Base-by-base conservation (phyloP, 2,888 invertebrate genomes). In the Sesamia inferens region DNA sequence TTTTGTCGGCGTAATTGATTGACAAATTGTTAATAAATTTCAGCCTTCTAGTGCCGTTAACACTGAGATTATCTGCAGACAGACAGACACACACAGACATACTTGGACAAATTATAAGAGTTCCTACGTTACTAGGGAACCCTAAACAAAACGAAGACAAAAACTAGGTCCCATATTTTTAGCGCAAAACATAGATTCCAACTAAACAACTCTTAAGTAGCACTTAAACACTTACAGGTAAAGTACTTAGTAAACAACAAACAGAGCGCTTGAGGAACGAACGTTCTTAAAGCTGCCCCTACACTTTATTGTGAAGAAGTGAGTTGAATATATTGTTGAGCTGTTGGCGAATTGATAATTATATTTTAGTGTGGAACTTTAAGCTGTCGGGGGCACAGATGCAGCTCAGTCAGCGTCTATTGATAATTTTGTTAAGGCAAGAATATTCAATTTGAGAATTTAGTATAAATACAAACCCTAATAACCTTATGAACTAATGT, bases 361-460 rank as follows among this genome's bases (percentile, higher is more conserved):
- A 76, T 47, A 74, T 79, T 76, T 42, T 55, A 68, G 71, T 76
- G 79, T 69, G 73, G 82, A 82, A 76, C 62, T 68, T 57, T 59
- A 66, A 67, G 66, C 63, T 76, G 73, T 74, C 48, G 16, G 63
- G 31, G 73, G 76, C 67, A 67, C 82, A 82, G 77, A 62, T 82
- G 82, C 79, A 82, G 61, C 65, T 68, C 22, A n/a, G 51, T 68
- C 62, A 44, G 55, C 73, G 62, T 71, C 67, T 79, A 77, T 82
- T 77, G 82, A 74, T 82, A 54, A 54, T 31, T 48, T 64, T 48
- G 4, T 24, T 24, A 5, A 19, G 24, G 19, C 2, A 16, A 44
- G 1, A 10, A 6, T 63, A 63, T 22, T 7, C 5, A 10, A 47
- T 47, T 10, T 11, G 19, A 19, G 51, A 19, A 19, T 7, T 51